Evolutionary conservation across 64 coral and sea anemone genomes (phyloP).

Genomic region (Cladopsammia gracilis): DNA sequence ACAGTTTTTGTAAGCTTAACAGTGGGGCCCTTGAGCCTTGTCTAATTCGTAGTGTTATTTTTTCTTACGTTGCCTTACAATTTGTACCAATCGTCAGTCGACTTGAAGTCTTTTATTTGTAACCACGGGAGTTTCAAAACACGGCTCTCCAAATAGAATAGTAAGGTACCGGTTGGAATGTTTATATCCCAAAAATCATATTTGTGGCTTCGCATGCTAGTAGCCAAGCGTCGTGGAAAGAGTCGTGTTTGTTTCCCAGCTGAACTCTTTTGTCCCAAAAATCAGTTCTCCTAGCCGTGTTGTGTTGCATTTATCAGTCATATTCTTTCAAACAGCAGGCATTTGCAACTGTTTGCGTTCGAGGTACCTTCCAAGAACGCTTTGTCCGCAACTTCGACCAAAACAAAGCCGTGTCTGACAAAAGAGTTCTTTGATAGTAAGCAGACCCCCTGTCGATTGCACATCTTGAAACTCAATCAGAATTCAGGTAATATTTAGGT

Average conservation of each 20-base stretch:
- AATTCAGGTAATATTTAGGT: constrained; percentile 78
- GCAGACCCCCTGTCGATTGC: constrained; percentile 40
- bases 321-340: constrained; percentile 15
- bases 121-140: constrained; percentile 22
- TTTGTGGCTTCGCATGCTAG: background rate
- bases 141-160: background rate
- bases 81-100: constrained; percentile 12
- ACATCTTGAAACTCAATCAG: constrained; percentile 70
- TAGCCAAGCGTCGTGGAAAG: background rate
- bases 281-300: background rate
- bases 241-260: background rate
- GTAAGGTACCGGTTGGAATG: background rate
- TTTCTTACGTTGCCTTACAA: background rate
- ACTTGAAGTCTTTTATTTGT: constrained; percentile 18
- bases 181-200: background rate
- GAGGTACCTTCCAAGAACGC: background rate
- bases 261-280: background rate
- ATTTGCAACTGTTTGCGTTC: constrained; percentile 42
- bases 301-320: background rate
- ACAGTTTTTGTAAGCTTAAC: constrained; percentile 7
- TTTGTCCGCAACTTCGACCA: constrained; percentile 16
- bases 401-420: constrained; percentile 71
- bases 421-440: constrained; percentile 65
- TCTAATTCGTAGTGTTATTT: background rate
- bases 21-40: background rate